These are phyloP conservation scores for Aspidiotus rigidus DNA, from an alignment of 2,888 invertebrate species.

Conservation along the genomic window DNA sequence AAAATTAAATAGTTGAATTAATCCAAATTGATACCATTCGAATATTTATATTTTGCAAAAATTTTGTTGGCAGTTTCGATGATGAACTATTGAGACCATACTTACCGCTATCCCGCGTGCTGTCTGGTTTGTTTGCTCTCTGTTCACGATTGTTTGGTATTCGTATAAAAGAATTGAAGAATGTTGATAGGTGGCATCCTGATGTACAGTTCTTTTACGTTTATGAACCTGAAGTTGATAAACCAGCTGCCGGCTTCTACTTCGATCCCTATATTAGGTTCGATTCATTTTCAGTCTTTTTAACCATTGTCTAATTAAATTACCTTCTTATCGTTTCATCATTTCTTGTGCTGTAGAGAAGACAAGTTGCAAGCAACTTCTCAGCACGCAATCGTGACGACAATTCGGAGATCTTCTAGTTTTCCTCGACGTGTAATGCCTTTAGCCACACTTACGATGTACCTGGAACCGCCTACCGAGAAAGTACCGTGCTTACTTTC, in stretches of 20 bases:
- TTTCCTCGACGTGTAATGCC: conserved; percentile 55
- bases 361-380: conserved; percentile 46
- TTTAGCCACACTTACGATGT: conserved; percentile 71
- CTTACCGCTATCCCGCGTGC: conserved; percentile 71
- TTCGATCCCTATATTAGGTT: conserved; percentile 64
- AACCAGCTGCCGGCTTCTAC: conserved; percentile 72
- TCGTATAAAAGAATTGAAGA: conserved; percentile 56
- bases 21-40: not conserved
- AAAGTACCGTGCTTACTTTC: conserved; percentile 61
- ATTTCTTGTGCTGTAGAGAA: conserved; percentile 6
- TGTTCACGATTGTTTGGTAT: conserved; percentile 70
- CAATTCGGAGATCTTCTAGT: conserved; percentile 36
- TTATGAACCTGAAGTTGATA: conserved; percentile 55
- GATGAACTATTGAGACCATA: conserved; percentile 65
- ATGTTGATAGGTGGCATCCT: conserved; percentile 70
- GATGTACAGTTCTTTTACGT: conserved; percentile 77
- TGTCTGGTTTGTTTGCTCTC: conserved; percentile 67
- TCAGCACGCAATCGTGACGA: conserved; percentile 41
- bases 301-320: not conserved
- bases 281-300: not conserved
- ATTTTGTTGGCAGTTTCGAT: conserved; percentile 48
- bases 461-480: conserved; percentile 58
- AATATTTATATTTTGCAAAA: not conserved
- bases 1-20: no score
- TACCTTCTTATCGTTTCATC: not conserved